Evolutionary conservation across 2,888 invertebrate species (phyloP), one percentile per base, ranked within the genome.

Genomic region (Aplocera efformata): DNA sequence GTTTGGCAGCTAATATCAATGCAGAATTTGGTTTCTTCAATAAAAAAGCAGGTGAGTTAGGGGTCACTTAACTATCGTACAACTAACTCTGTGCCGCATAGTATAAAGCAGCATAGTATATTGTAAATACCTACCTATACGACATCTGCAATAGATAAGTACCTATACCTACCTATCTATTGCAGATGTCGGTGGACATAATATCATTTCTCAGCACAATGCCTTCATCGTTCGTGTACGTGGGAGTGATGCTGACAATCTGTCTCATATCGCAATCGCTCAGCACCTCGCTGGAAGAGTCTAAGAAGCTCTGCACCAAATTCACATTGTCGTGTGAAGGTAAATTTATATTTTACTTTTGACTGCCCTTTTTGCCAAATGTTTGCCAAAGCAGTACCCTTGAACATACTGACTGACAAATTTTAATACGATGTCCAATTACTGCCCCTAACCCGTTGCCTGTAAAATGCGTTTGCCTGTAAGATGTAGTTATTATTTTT

Each of bases 11-110:
- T 81, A 32, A 44, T 69, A 28, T 46, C 63, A 1, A 65, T 80
- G 44, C 67, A 78, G 55, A 70, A 63, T 31, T 29, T 77, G 3
- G 66, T 79, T 4, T 56, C 55, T 11, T 63, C 63, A 17, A 48
- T 73, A 7, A 74, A 74, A 56, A 55, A 62, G 9, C 65, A 72
- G 68, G 79, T 76, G 58, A 50, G 32, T 10, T 7, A n/a, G 13
- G 3, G 5, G 3, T 17, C 13, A 17, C 3, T 25, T 9, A 26
- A 35, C 1, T 21, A 23, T n/a, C n/a, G n/a, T n/a, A n/a, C n/a
- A n/a, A n/a, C 2, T 10, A 1, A n/a, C 1, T 17, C 28, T 26
- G 6, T 1, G 20, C 17, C 7, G 11, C 5, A 30, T n/a, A n/a
- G n/a, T n/a, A n/a, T n/a, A n/a, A n/a, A n/a, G n/a, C n/a, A n/a